These are phyloP conservation scores for Tachina lurida DNA, from an alignment of 2,888 invertebrate species.

Conservation along the genomic window DNA sequence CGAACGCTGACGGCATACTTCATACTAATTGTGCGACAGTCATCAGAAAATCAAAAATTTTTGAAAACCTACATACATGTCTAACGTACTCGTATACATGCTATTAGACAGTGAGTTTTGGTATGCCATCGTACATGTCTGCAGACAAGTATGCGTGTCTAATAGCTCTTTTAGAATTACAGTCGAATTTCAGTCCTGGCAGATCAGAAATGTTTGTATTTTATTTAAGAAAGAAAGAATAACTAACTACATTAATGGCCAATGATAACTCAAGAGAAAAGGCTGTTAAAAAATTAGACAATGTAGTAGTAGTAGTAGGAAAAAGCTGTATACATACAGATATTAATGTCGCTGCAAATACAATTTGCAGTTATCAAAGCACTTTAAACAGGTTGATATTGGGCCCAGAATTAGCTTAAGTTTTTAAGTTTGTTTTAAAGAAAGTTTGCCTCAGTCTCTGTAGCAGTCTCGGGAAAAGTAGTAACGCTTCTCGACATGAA, in stretches of 20 bases:
- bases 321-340: constrained; percentile 24
- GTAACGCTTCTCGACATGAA: constrained; percentile 33
- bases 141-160: no score
- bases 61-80: no score
- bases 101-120: no score
- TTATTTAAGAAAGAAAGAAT: not conserved
- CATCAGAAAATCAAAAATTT: no score
- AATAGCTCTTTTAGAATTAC: no score
- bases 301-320: not conserved
- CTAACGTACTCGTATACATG: no score
- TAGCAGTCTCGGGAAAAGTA: constrained; percentile 11
- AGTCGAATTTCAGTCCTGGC: not conserved
- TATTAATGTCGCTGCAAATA: constrained; percentile 15
- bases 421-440: constrained; percentile 1
- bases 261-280: constrained; percentile 10
- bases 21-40: no score
- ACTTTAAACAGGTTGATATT: constrained; percentile 53
- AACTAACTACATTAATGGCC: not conserved
- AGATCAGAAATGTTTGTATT: not conserved
- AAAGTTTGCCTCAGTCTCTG: constrained; percentile 31
- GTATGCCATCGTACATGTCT: no score
- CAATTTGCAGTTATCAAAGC: constrained; percentile 51
- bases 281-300: not conserved
- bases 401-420: no score
- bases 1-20: no score